Evolutionary conservation across 1,140 invertebrate species (phyloP).

Genomic region (Platorchestia sp.): DNA sequence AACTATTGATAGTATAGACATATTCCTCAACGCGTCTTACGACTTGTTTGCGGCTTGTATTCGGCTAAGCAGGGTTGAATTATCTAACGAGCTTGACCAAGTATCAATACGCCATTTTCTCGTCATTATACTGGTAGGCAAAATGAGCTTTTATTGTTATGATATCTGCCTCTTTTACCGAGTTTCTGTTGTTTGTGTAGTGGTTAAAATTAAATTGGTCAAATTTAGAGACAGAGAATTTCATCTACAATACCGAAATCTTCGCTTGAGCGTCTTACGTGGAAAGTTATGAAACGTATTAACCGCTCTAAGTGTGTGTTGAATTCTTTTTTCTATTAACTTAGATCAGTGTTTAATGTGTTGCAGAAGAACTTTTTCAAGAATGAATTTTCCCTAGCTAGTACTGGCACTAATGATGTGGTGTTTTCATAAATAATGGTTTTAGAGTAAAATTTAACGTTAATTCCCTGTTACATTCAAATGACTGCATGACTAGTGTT

Average conservation of each 20-base stretch:
- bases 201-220: too few species aligned
- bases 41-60: neutral
- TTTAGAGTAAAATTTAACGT: neutral
- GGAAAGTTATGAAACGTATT: neutral
- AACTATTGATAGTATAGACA: too few species aligned
- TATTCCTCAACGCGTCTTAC: too few species aligned
- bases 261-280: neutral
- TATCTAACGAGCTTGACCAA: neutral
- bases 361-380: neutral
- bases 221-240: neutral
- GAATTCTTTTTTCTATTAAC: too few species aligned
- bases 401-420: neutral
- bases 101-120: neutral
- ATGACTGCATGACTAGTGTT: neutral
- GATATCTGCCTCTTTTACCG: neutral
- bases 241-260: neutral
- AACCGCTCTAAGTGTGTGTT: too few species aligned
- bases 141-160: neutral
- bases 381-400: neutral
- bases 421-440: neutral
- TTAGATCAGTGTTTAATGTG: neutral
- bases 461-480: neutral
- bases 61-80: neutral
- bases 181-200: neutral
- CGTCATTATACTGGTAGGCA: neutral